Conservation (phyloP, 1,140 invertebrate species). For the Cataglyphis hispanica region DNA sequence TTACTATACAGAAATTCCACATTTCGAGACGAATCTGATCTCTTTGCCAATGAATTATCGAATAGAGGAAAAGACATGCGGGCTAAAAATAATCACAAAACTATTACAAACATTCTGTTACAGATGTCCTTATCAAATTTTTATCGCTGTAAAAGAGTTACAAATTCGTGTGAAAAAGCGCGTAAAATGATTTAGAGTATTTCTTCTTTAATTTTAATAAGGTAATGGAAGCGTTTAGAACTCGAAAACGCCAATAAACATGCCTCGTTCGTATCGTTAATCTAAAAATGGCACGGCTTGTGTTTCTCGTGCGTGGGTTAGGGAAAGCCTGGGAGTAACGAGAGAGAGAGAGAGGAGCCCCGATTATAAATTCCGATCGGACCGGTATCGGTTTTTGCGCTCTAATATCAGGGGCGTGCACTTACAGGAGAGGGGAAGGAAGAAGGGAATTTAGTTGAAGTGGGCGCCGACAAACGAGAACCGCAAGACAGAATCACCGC, state of each 20-base stretch:
- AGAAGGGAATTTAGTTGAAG: constrained; percentile 34
- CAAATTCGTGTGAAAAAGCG: neutral
- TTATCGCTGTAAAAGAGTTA: neutral
- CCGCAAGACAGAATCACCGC: constrained; percentile 42
- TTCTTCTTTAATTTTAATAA: neutral
- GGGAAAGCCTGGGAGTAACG: constrained; percentile 29
- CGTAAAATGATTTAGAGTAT: too few species aligned
- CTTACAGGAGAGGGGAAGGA: neutral
- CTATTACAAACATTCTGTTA: constrained; percentile 2
- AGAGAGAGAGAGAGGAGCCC: too few species aligned
- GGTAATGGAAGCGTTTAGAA: neutral
- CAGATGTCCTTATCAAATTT: neutral
- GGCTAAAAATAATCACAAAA: neutral
- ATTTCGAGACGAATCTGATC: neutral
- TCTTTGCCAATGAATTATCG: neutral
- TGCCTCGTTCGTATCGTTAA: constrained; percentile 23
- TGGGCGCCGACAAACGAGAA: constrained; percentile 67
- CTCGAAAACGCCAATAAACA: constrained; percentile 9
- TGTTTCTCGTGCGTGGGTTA: constrained; percentile 30
- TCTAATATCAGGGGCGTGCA: constrained; percentile 48
- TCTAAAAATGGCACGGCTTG: constrained; percentile 37
- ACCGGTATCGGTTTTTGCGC: constrained; percentile 69
- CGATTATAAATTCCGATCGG: constrained; percentile 58
- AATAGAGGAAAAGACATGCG: neutral
- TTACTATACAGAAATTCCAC: neutral